Conservation (phyloP, 2,797 vertebrate species). For the Sandelia bainsii region DNA sequence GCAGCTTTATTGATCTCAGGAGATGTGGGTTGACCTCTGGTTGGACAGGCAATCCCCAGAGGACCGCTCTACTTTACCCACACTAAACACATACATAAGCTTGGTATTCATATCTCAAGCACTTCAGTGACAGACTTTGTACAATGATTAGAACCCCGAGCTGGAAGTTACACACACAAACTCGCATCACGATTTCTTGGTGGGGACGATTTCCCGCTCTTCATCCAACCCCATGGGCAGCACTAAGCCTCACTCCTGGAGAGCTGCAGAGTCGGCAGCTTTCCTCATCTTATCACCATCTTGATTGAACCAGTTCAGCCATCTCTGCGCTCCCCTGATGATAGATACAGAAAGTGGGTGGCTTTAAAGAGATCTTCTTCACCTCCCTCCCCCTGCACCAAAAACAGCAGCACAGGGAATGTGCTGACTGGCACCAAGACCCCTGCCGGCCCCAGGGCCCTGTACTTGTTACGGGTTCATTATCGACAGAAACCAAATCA, state of each 20-base stretch:
- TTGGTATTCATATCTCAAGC: conserved; percentile 35
- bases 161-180: conserved; percentile 46
- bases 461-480: conserved; percentile 70
- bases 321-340: conserved; percentile 62
- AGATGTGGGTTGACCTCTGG: conserved; percentile 73
- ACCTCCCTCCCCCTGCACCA: not conserved
- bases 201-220: conserved; percentile 13
- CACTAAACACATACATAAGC: conserved; percentile 52
- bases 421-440: conserved; percentile 65
- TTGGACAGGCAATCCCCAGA: conserved; percentile 51
- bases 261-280: conserved; percentile 75
- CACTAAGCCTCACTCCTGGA: conserved; percentile 55
- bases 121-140: conserved; percentile 41
- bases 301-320: conserved; percentile 73
- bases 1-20: conserved; percentile 68
- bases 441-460: conserved; percentile 47
- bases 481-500: conserved; percentile 63
- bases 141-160: conserved; percentile 52
- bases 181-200: conserved; percentile 10
- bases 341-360: conserved; percentile 70
- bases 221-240: conserved; percentile 54
- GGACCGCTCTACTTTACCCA: conserved; percentile 18
- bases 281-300: conserved; percentile 77
- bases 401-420: conserved; percentile 45
- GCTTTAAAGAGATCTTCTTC: conserved; percentile 67